These are phyloP conservation scores for Mactra quadrangularis DNA, from an alignment of 1,140 invertebrate genomes.

Conservation along the genomic window DNA sequence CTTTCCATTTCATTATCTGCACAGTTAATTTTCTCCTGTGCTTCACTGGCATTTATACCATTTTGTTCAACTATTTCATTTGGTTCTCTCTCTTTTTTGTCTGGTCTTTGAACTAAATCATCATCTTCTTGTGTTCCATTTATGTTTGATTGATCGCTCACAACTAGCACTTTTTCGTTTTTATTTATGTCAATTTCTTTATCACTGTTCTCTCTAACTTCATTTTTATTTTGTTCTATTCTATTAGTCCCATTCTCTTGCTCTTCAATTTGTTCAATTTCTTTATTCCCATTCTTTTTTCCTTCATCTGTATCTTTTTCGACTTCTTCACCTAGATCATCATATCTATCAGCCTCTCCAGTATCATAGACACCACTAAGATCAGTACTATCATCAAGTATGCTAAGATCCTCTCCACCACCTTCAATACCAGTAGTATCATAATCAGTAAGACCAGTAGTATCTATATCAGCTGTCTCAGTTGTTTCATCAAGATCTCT, in stretches of 20 bases:
- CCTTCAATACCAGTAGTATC: constrained; percentile 39
- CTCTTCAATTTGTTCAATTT: constrained; percentile 1
- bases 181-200: background rate
- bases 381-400: background rate
- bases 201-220: background rate
- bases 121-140: too few relatives aligned
- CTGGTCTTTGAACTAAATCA: too few relatives aligned
- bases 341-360: constrained; percentile 1
- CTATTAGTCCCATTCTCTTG: too few relatives aligned
- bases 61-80: too few relatives aligned
- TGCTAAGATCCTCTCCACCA: constrained; percentile 25
- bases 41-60: too few relatives aligned
- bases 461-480: constrained; percentile 35
- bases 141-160: too few relatives aligned
- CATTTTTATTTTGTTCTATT: too few relatives aligned
- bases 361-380: background rate
- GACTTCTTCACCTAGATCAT: background rate
- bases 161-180: too few relatives aligned
- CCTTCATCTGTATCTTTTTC: background rate
- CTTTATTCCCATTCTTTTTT: background rate
- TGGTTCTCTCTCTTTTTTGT: too few relatives aligned
- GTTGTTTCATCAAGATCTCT: constrained; percentile 18
- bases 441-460: constrained; percentile 48
- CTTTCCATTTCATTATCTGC: too few relatives aligned
- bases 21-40: too few relatives aligned